Percentiles rank a stretch among this genome's conserved stretches.
phyloP scores from a whole-genome alignment of 2,113 vertebrate genomes.

The Ptychochromis oligacanthus region DNA sequence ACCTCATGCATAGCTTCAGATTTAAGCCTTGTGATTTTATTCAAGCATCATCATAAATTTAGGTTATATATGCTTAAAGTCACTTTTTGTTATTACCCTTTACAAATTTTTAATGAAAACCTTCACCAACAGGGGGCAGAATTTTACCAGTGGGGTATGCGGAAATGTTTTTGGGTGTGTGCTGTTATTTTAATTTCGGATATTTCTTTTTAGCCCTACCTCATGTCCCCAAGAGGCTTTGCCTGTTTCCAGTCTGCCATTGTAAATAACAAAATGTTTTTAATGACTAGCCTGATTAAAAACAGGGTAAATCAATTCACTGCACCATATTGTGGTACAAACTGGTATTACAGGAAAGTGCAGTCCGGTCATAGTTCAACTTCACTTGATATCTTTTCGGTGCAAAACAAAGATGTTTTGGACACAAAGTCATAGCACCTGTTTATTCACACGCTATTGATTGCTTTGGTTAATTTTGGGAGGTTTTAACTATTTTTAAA shows the following conservation, averaged over 20 bases:
- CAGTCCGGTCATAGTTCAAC: not conserved
- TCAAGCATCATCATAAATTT: not conserved
- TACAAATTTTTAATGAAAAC: rapidly evolving
- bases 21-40: not conserved
- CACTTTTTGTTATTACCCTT: not conserved
- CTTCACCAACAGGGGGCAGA: not conserved
- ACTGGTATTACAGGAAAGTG: not conserved
- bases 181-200: not conserved
- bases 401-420: no score
- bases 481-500: no score
- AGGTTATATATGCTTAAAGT: not conserved
- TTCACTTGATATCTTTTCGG: not conserved
- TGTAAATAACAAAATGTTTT: not conserved
- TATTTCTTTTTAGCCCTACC: not conserved
- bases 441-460: no score
- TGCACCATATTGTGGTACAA: no score
- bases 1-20: no score
- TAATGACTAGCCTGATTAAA: not conserved
- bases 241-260: not conserved
- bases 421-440: no score
- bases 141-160: not conserved
- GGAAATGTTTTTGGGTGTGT: not conserved
- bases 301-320: not conserved
- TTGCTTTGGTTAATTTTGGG: no score
- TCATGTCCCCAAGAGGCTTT: not conserved